Base-by-base conservation (phyloP, 2,113 vertebrate genomes). In the Panthera tigris region DNA sequence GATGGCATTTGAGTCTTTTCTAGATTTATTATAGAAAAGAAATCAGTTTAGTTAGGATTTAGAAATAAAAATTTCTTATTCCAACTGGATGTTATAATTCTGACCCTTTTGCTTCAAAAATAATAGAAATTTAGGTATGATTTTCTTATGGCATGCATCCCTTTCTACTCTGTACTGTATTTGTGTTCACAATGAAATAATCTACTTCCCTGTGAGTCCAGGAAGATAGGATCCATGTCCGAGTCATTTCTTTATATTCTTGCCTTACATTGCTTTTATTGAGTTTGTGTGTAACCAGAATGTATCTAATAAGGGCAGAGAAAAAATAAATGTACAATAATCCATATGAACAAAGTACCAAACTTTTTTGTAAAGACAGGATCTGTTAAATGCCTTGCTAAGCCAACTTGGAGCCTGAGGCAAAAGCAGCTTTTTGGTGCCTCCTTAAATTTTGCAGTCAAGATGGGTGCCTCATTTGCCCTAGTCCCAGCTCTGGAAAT, bases 31-130 rank as follows among this genome's bases (percentile, higher is more conserved):
- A 57, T 36, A 63, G 33, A 94, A 89, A 73, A 74, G 15, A 94
- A 68, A 63, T 52, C 1, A 55, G 9, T 73, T 96, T 93, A 52
- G 61, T 93, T 91, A 86, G 45, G 52, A 86, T 66, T 95, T 66
- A 36, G 25, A 95, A 95, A 74, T 91, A 73, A 88, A 96, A 71
- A 74, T n/a, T 13, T 80, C 10, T 80, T 48, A 15, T 74, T 91
- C 36, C 45, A 86, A 45, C 6, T 78, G 5, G 4, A 39, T 65
- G 19, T 55, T 81, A 50, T 55, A 57, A 68, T 82, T 66, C 8
- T 84, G 50, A 78, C 21, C 23, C 14, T 63, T 91, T 65, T 89
- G 14, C 50, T 92, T 55, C 80, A 45, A 85, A 73, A 11, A 25
- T 27, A 23, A n/a, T 33, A 81, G 83, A 86, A 41, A 87, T 68